Evolutionary conservation across 2,113 vertebrate genomes (phyloP).

Genomic region (Cyanoliseus patagonus): DNA sequence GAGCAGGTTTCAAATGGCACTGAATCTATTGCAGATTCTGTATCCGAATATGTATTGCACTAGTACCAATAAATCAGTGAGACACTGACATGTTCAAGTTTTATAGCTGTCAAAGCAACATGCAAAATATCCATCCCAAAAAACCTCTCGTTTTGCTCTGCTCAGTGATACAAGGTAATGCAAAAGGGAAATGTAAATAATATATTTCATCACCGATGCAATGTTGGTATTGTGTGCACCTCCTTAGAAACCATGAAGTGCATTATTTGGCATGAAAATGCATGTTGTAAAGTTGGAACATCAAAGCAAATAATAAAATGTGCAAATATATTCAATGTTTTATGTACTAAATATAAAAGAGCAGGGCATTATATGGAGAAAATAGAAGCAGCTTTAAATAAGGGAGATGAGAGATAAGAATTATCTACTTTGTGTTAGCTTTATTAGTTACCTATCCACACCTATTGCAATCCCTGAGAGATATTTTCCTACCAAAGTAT

Average conservation of each 20-base stretch:
- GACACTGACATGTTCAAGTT: not conserved
- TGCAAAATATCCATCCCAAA: not conserved
- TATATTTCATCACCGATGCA: not conserved
- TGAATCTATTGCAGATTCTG: not conserved
- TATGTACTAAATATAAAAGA: not conserved
- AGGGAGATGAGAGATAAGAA: not conserved
- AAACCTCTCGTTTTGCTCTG: not conserved
- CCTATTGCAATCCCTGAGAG: not conserved
- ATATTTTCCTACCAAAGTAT: constrained; percentile 23
- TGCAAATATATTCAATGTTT: not conserved
- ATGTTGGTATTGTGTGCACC: not conserved
- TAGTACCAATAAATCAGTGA: not conserved
- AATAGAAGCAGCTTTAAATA: not conserved
- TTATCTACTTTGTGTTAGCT: not conserved
- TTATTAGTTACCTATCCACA: constrained; percentile 11
- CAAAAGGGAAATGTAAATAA: constrained; percentile 19
- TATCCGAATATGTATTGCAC: not conserved
- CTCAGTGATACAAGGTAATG: not conserved
- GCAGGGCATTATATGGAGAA: not conserved
- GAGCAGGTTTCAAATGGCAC: constrained; percentile 15
- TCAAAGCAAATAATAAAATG: constrained; percentile 20
- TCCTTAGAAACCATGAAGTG: constrained; percentile 6
- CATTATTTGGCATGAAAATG: not conserved
- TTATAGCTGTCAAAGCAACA: not conserved
- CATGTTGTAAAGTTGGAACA: constrained; percentile 31